Percentiles rank a stretch among this genome's conserved stretches.
Evolutionary conservation across 1,140 invertebrate genomes (phyloP).

Genomic region (Trachymyrmex septentrionalis): DNA sequence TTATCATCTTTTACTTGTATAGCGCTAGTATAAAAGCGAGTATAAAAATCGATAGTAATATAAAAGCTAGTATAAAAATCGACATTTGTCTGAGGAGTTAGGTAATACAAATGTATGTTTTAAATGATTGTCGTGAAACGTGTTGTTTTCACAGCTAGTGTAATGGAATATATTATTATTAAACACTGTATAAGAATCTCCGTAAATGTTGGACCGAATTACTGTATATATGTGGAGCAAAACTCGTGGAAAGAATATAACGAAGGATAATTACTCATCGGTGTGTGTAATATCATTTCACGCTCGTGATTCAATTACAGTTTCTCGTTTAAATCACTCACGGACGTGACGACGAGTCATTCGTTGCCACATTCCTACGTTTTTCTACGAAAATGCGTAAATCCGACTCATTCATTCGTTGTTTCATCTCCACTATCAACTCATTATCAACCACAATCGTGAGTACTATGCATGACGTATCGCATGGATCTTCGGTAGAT

Average conservation of each 20-base stretch:
- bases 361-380: background rate
- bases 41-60: too few relatives aligned
- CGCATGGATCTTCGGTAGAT: background rate
- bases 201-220: constrained; percentile 15
- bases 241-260: constrained; percentile 16
- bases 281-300: constrained; percentile 29
- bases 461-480: constrained; percentile 1
- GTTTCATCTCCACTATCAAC: background rate
- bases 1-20: background rate
- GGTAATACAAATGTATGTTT: background rate
- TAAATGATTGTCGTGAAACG: background rate
- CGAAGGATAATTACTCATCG: constrained; percentile 29
- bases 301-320: constrained; percentile 39
- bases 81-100: background rate
- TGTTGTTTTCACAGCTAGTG: constrained; percentile 25
- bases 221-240: background rate
- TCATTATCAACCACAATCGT: too few relatives aligned
- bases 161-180: constrained; percentile 14
- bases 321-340: constrained; percentile 2
- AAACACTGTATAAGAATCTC: constrained; percentile 67
- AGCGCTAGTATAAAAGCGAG: background rate
- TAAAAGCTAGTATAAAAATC: too few relatives aligned
- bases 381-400: constrained; percentile 38
- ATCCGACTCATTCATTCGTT: constrained; percentile 12
- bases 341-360: constrained; percentile 41